Percentiles rank a stretch among this genome's conserved stretches.
Evolutionary conservation across 2,113 vertebrate species (phyloP).

Genomic region (Bombycilla garrulus): DNA sequence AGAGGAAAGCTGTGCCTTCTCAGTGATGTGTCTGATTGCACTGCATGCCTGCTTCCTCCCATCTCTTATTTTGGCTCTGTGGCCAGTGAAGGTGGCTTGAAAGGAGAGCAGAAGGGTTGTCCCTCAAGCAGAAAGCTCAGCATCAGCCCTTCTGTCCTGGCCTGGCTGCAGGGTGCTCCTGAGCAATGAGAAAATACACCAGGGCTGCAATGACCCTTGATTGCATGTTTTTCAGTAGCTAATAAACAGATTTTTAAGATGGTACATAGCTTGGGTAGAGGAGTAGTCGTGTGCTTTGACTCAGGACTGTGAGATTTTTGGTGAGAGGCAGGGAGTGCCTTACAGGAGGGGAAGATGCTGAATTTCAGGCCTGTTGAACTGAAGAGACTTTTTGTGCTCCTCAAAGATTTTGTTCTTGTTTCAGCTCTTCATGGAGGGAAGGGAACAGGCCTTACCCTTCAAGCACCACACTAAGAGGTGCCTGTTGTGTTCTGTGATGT

Average conservation of each 20-base stretch:
- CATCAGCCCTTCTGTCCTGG: not conserved
- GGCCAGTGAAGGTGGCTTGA: not conserved
- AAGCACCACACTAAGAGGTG: rapidly evolving
- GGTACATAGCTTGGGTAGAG: not conserved
- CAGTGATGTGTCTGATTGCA: not conserved
- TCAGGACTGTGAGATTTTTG: not conserved
- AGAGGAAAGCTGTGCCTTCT: not conserved
- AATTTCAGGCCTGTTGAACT: not conserved
- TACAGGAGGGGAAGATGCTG: not conserved
- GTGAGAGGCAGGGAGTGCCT: not conserved
- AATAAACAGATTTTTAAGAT: not conserved
- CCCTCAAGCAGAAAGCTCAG: not conserved
- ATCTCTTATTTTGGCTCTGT: not conserved
- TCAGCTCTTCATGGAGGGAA: not conserved
- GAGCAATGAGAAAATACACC: rapidly evolving
- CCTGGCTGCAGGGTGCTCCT: not conserved
- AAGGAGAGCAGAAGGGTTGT: not conserved
- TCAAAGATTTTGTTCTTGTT: not conserved
- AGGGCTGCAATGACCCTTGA: not conserved
- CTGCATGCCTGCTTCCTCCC: not conserved
- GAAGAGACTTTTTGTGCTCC: not conserved
- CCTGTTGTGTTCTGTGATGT: not conserved
- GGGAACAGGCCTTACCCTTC: not conserved
- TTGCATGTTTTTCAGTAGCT: not conserved
- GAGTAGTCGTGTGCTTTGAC: rapidly evolving